A percentile compares a stretch with the other conserved stretches of the same genome.
These are phyloP conservation scores for Macquaria australasica DNA, from an alignment of 2,113 vertebrate species.

Conservation along the genomic window DNA sequence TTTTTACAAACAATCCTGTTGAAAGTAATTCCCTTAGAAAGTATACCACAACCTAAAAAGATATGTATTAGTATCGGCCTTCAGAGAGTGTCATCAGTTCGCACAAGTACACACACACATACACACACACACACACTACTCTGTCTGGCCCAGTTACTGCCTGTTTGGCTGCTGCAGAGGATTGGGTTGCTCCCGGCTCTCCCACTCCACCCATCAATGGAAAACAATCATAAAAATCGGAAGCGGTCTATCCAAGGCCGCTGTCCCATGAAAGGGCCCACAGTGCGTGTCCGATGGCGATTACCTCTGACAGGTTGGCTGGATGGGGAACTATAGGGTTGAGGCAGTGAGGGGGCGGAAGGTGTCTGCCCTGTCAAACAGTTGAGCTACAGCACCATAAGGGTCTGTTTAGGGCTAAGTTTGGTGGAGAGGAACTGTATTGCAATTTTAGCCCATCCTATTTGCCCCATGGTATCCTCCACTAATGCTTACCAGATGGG, in stretches of 20 bases:
- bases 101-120: conserved; percentile 1
- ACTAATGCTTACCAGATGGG: conserved; percentile 62
- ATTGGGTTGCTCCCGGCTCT: conserved; percentile 48
- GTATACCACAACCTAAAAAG: background rate
- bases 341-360: conserved; percentile 7
- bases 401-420: conserved; percentile 48
- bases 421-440: conserved; percentile 47
- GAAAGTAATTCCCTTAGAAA: background rate
- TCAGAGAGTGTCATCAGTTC: background rate
- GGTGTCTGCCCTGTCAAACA: conserved; percentile 39
- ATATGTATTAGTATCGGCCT: background rate
- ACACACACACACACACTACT: conserved; percentile 13
- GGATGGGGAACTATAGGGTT: conserved; percentile 39
- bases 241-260: conserved; percentile 39
- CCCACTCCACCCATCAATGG: conserved; percentile 62
- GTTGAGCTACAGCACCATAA: conserved; percentile 64
- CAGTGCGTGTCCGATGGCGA: conserved; percentile 50
- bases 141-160: conserved; percentile 24
- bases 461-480: conserved; percentile 55
- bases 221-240: conserved; percentile 67
- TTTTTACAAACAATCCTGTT: background rate
- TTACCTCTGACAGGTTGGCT: conserved; percentile 48
- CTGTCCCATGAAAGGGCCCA: conserved; percentile 55
- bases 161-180: conserved; percentile 53
- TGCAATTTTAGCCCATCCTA: conserved; percentile 48